phyloP scores from a whole-genome alignment of 2,797 vertebrate species.

The Sebastes iracundus region DNA sequence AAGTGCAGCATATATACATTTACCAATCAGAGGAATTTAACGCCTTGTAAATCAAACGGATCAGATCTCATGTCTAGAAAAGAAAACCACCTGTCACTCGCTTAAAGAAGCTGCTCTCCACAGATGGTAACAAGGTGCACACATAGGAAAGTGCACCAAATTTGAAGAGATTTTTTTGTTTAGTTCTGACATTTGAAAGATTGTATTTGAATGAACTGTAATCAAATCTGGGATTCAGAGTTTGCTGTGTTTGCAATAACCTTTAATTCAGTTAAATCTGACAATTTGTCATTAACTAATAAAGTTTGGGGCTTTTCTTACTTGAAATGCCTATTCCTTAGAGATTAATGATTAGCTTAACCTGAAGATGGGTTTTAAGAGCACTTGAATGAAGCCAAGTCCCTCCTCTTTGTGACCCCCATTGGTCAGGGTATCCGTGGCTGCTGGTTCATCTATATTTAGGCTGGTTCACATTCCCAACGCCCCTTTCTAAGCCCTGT shows the following conservation, averaged over 20 bases:
- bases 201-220: neutral
- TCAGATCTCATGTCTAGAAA: neutral
- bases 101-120: neutral
- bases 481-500: constrained; percentile 73
- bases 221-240: neutral
- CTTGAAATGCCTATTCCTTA: neutral
- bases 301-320: neutral
- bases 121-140: neutral
- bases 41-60: constrained; percentile 14
- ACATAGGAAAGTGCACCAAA: neutral
- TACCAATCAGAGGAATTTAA: constrained; percentile 8
- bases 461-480: constrained; percentile 82
- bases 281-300: neutral
- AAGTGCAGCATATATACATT: neutral
- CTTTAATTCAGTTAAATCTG: neutral
- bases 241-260: neutral
- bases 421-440: constrained; percentile 78
- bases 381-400: constrained; percentile 59
- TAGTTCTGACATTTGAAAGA: neutral
- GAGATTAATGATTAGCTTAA: constrained; percentile 23
- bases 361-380: constrained; percentile 54
- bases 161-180: neutral
- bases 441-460: constrained; percentile 82
- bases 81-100: neutral
- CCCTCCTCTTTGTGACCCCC: constrained; percentile 69